Base-by-base conservation (phyloP, 2,797 vertebrate genomes). In the Clarias platycephalus region DNA sequence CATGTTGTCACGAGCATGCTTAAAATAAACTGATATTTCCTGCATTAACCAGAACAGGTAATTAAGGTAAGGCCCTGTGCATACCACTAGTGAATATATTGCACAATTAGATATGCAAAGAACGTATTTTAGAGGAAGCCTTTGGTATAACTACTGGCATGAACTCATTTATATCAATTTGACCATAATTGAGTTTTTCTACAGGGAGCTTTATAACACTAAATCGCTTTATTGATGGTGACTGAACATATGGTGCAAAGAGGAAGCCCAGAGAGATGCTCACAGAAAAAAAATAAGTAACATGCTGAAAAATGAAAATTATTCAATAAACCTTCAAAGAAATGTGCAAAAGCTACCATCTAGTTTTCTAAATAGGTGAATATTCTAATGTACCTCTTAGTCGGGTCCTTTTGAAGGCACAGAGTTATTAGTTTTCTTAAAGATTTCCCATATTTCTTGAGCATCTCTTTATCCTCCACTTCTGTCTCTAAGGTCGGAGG, bases 371-470 rank as follows among this genome's bases (percentile, higher is more conserved):
- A 24, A n/a, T 57, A 8, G 31, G 44, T 13, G 76, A 64, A 83
- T 40, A n/a, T 24, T 81, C 24, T 22, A 20, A 74, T 57, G 44
- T 93, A 99, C 98, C 98, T 98, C 93, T 99, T 98, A 84, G 95
- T 96, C 90, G 98, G 98, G 90, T 99, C 98, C 95, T 99, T 99
- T 91, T 99, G 98, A 95, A 99, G 98, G 95, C 97, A 99, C 94
- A 97, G 94, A 80, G 96, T 96, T 93, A 99, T 98, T 86, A 99
- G 92, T 94, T 99, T 99, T 91, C 98, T 95, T 94, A 98, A 98
- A 26, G 97, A 99, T 94, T 98, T 99, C 88, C 97, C 98, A 18
- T 99, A 98, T 91, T 97, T 99, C 92, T 98, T 98, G 80, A 97
- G 94, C 95, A 96, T 94, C 89, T 99, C 97, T 91, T 99, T 99